A percentile compares a stretch with the other conserved stretches of the same genome.
Conservation (phyloP, 2,113 vertebrate genomes). For the Pollachius pollachius region DNA sequence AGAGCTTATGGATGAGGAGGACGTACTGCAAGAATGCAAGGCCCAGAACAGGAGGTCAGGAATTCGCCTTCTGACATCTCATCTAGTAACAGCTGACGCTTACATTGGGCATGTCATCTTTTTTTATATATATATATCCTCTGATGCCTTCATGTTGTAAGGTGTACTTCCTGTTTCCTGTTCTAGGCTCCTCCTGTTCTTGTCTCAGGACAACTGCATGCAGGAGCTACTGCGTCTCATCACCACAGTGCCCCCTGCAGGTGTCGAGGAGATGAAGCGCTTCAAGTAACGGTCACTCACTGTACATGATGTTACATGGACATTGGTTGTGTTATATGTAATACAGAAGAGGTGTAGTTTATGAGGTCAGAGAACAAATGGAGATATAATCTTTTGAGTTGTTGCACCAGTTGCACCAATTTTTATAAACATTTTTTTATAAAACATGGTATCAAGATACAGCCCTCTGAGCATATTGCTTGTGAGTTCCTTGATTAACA, state of each 20-base stretch:
- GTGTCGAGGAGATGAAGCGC: slow-evolving; percentile 92
- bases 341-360: too few species aligned
- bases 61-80: slow-evolving; percentile 3
- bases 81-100: not conserved
- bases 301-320: not conserved
- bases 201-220: slow-evolving; percentile 90
- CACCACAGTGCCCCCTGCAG: slow-evolving; percentile 88
- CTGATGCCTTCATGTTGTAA: slow-evolving; percentile 3
- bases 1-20: slow-evolving; percentile 95
- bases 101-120: not conserved
- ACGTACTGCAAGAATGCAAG: slow-evolving; percentile 95
- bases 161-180: slow-evolving; percentile 12
- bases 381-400: too few species aligned
- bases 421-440: too few species aligned
- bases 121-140: not conserved
- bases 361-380: too few species aligned
- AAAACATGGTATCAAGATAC: too few species aligned
- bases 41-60: slow-evolving; percentile 86
- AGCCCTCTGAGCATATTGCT: too few species aligned
- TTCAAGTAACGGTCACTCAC: slow-evolving; percentile 86
- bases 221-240: slow-evolving; percentile 89
- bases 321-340: too few species aligned
- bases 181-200: slow-evolving; percentile 84
- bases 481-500: too few species aligned
- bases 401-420: too few species aligned